These are phyloP conservation scores for Ochropleura leucogaster DNA, from an alignment of 2,888 invertebrate genomes.

Conservation along the genomic window DNA sequence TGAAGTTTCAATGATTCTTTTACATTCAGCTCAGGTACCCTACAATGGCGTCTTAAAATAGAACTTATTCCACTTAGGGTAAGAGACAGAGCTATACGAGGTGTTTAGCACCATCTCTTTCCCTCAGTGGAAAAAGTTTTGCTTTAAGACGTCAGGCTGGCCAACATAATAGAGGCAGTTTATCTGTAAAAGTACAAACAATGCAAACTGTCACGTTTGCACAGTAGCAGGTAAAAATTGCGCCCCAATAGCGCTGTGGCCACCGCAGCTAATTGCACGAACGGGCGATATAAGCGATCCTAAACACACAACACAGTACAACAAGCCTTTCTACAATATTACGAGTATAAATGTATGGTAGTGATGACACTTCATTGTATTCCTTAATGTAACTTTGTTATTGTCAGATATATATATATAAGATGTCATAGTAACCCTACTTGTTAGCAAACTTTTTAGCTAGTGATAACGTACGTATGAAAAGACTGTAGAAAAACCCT, in stretches of 20 bases:
- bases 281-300: constrained; percentile 39
- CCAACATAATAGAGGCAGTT: neutral
- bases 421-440: no score
- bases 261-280: constrained; percentile 35
- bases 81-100: no score
- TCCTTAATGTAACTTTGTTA: neutral
- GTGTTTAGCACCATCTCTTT: no score
- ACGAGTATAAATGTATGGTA: neutral
- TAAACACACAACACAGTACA: constrained; percentile 36
- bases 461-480: neutral
- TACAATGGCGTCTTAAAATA: no score
- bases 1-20: neutral
- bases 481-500: neutral
- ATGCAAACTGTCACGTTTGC: neutral
- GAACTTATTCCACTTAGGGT: no score
- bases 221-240: constrained; percentile 18
- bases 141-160: no score
- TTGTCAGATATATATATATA: neutral
- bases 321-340: constrained; percentile 15
- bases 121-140: no score
- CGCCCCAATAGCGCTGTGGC: constrained; percentile 20
- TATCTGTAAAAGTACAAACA: neutral
- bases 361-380: constrained; percentile 5
- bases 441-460: neutral
- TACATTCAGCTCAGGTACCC: neutral